These are phyloP conservation scores for Circaetus gallicus DNA, from an alignment of 2,113 vertebrate genomes.

Conservation along the genomic window DNA sequence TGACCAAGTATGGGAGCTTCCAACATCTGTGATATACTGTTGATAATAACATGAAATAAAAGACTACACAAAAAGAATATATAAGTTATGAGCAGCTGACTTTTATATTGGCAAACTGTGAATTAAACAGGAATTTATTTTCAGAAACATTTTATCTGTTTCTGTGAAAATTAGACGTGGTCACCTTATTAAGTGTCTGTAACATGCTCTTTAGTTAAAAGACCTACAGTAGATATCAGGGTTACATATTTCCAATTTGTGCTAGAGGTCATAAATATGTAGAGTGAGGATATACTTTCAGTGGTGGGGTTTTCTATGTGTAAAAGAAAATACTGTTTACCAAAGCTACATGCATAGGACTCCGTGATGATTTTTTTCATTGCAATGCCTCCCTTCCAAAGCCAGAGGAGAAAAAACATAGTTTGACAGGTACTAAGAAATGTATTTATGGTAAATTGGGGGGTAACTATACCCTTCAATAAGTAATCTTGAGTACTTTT, in stretches of 20 bases:
- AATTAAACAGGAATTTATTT: not conserved
- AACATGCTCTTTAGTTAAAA: not conserved
- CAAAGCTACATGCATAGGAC: not conserved
- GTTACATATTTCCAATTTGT: not conserved
- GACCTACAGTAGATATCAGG: not conserved
- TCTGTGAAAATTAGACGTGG: conserved; percentile 12
- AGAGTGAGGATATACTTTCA: not conserved
- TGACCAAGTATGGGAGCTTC: not conserved
- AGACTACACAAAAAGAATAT: not conserved
- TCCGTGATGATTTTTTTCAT: not conserved
- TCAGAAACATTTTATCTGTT: not conserved
- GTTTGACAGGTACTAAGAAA: not conserved
- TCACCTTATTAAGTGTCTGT: conserved; percentile 3
- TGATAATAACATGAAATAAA: not conserved
- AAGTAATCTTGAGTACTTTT: not conserved
- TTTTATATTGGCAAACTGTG: not conserved
- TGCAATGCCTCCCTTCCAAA: not conserved
- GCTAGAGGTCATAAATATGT: not conserved
- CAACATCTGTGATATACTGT: not conserved
- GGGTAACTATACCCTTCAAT: not conserved
- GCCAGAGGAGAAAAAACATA: not conserved
- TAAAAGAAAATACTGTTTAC: not conserved
- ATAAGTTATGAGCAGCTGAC: not conserved
- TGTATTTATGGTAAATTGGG: not conserved
- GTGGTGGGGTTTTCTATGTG: not conserved